Evolutionary conservation across 2,797 vertebrate species (phyloP), one percentile per base, ranked within the genome.

Genomic region (Sparus aurata): DNA sequence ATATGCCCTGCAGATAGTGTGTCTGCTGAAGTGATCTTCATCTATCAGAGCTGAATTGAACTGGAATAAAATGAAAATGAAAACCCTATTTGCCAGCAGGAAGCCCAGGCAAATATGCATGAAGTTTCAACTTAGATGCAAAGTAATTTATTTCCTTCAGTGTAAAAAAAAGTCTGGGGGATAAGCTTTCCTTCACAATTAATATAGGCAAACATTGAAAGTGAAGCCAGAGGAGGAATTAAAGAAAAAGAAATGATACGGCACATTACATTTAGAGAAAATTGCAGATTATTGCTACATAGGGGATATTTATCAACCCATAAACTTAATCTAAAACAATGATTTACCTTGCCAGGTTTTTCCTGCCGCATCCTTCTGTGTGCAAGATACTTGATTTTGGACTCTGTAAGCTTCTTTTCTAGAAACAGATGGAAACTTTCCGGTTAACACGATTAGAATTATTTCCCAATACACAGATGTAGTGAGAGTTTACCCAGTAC

Each of bases 61-160:
- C 12, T 30, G 27, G 12, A 67, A 75, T 62, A 22, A 74, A 71
- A 59, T 43, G 16, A 53, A 83, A 83, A 70, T 34, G 1, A 38
- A 67, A 76, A 75, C 47, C n/a, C 3, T 34, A 17, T 16, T 2
- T 47, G 59, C 63, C 67, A 79, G 49, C 76, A 74, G 73, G 55
- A 25, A 79, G 67, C 38, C 61, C 0, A 18, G 45, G 78, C 17
- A 84, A 80, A 81, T 73, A 41, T 75, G 53, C 63, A 64, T 64
- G 12, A 73, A 75, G 34, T 66, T 70, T 65, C 0, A 2, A 71
- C 55, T 83, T 66, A 62, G 15, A 84, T 82, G 73, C 46, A 77
- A 75, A 79, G 67, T 55, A 18, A 77, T 80, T 82, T 85, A 73
- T 81, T 80, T 43, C 5, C 50, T 18, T 6, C 7, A 70, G 38